phyloP scores from a whole-genome alignment of 2,113 vertebrate species.

The Mormyrus lacerda region DNA sequence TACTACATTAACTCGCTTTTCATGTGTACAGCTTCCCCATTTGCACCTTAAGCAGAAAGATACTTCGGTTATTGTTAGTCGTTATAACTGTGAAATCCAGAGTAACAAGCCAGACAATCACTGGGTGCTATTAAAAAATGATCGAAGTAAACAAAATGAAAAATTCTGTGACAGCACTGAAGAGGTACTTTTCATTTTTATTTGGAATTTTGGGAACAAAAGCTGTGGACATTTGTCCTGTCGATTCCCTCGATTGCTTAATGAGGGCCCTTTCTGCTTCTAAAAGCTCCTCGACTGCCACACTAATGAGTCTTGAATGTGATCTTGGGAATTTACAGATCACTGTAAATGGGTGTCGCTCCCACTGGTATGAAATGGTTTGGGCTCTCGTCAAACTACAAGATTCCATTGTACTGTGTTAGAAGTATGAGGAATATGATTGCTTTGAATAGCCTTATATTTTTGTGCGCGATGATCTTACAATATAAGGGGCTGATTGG shows the following conservation, averaged over 20 bases:
- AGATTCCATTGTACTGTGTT: not conserved
- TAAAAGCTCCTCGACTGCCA: not conserved
- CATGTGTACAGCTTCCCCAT: not conserved
- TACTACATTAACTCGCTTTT: not conserved
- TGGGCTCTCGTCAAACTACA: not conserved
- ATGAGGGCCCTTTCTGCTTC: not conserved
- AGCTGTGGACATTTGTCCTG: not conserved
- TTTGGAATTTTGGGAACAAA: not conserved
- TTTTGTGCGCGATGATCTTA: not conserved
- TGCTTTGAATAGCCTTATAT: not conserved
- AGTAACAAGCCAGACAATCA: not conserved
- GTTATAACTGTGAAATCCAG: not conserved
- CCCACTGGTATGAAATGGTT: not conserved
- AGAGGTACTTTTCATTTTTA: not conserved
- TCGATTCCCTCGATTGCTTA: not conserved
- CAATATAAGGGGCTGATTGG: not conserved
- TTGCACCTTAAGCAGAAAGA: not conserved
- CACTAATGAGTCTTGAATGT: not conserved
- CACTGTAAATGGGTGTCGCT: not conserved
- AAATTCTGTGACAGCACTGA: not conserved
- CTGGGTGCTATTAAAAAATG: not conserved
- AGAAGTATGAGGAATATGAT: not conserved
- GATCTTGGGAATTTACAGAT: not conserved
- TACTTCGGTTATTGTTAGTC: not conserved
- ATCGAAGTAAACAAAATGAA: not conserved